phyloP scores from a whole-genome alignment of 2,797 vertebrate genomes.

The Tarsius wallacei region DNA sequence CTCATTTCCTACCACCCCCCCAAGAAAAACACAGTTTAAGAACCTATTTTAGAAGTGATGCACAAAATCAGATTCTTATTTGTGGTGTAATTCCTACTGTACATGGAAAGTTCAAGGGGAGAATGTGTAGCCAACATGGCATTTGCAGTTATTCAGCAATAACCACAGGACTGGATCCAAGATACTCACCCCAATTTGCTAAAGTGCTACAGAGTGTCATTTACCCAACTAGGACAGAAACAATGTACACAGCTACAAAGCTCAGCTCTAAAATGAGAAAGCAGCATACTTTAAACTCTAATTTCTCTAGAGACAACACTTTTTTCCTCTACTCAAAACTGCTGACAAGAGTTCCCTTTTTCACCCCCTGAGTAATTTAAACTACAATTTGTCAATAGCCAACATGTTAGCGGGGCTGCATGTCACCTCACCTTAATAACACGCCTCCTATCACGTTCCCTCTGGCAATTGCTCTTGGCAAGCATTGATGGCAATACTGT shows the following conservation, averaged over 20 bases:
- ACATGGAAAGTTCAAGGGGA: not conserved
- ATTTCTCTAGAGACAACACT: slow-evolving; percentile 66
- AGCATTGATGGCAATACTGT: not conserved
- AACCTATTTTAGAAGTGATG: not conserved
- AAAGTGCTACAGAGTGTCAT: slow-evolving; percentile 57
- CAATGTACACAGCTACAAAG: slow-evolving; percentile 31
- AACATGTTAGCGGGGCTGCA: slow-evolving; percentile 11
- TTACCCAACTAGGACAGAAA: slow-evolving; percentile 65
- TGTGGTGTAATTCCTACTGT: not conserved
- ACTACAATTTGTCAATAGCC: slow-evolving; percentile 52
- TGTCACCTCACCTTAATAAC: slow-evolving; percentile 54
- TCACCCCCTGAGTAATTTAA: slow-evolving; percentile 58
- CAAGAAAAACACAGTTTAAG: not conserved
- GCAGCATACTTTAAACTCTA: slow-evolving; percentile 56
- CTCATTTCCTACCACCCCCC: not conserved
- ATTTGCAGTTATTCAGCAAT: slow-evolving; percentile 59
- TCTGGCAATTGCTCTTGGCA: slow-evolving; percentile 49
- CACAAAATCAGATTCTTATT: not conserved
- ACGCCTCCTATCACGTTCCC: not conserved
- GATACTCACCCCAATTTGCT: slow-evolving; percentile 72
- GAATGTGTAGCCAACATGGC: not conserved
- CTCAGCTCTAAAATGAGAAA: slow-evolving; percentile 70
- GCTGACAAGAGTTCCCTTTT: slow-evolving; percentile 69
- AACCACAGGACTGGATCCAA: slow-evolving; percentile 59
- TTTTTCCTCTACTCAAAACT: slow-evolving; percentile 62